Evolutionary conservation across 2,797 vertebrate genomes (phyloP).

Genomic region (Microtus californicus): DNA sequence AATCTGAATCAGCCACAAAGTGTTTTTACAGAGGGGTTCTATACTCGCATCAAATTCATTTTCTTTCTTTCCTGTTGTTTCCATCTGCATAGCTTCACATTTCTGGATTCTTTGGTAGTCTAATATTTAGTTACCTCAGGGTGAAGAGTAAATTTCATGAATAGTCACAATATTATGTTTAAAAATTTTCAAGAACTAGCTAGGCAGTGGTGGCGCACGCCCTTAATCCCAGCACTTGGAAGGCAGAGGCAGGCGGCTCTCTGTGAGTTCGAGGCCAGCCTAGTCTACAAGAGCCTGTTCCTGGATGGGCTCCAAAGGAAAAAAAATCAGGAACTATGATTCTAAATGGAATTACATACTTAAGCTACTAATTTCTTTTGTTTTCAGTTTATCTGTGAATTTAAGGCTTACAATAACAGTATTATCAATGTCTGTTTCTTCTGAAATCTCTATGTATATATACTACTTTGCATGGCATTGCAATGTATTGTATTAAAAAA

Average conservation of each 20-base stretch:
- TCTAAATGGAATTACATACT: conserved; percentile 27
- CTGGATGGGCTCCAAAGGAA: too few species aligned
- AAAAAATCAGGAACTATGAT: neutral
- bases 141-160: neutral
- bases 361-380: conserved; percentile 22
- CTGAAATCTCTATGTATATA: neutral
- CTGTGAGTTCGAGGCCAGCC: too few species aligned
- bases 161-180: neutral
- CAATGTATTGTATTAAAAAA: neutral
- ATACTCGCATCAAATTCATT: neutral
- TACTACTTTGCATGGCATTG: neutral
- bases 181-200: conserved; percentile 30
- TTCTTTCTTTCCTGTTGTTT: neutral
- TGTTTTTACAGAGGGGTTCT: neutral
- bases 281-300: too few species aligned
- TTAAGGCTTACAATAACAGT: neutral
- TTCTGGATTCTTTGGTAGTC: conserved; percentile 19
- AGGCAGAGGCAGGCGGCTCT: too few species aligned
- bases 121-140: neutral
- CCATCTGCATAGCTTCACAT: neutral
- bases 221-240: too few species aligned
- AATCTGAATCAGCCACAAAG: neutral
- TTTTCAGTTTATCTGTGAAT: neutral
- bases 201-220: too few species aligned
- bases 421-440: neutral